Evolutionary conservation across 2,113 vertebrate genomes (phyloP).

Genomic region (Saguinus midas): DNA sequence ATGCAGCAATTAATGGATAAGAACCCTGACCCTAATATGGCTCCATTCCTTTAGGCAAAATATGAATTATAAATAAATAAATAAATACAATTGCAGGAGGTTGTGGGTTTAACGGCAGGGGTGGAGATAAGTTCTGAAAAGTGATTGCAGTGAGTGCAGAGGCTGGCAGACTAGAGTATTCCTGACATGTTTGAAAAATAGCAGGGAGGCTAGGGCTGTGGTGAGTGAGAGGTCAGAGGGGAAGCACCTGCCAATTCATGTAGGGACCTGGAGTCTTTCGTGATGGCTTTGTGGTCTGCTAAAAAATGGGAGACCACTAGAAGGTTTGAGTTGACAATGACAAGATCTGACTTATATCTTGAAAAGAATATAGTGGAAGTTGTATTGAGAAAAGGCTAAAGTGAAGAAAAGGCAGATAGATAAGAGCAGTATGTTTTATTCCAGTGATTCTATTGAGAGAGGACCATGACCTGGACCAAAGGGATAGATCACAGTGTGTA

Average conservation of each 20-base stretch:
- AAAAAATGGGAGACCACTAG: background rate
- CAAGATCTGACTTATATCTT: background rate
- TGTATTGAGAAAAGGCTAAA: background rate
- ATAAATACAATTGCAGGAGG: background rate
- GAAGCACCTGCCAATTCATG: accelerated
- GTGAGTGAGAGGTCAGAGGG: background rate
- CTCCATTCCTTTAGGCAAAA: background rate
- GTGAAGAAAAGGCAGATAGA: background rate
- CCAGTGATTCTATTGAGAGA: background rate
- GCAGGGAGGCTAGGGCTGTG: too few species aligned
- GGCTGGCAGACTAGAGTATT: accelerated
- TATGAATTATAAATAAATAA: background rate
- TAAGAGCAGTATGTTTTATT: background rate
- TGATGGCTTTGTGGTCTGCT: background rate
- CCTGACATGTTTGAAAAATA: background rate
- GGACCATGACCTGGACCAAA: background rate
- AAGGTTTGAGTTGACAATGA: background rate
- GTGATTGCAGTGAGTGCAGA: background rate
- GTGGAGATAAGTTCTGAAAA: background rate
- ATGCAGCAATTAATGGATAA: background rate
- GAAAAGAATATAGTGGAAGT: background rate
- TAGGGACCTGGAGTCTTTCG: background rate
- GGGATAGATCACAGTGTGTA: background rate
- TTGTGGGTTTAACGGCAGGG: accelerated
- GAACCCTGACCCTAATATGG: background rate